Evolutionary conservation across 2,888 invertebrate species (phyloP).

Genomic region (Orthosia incerta): DNA sequence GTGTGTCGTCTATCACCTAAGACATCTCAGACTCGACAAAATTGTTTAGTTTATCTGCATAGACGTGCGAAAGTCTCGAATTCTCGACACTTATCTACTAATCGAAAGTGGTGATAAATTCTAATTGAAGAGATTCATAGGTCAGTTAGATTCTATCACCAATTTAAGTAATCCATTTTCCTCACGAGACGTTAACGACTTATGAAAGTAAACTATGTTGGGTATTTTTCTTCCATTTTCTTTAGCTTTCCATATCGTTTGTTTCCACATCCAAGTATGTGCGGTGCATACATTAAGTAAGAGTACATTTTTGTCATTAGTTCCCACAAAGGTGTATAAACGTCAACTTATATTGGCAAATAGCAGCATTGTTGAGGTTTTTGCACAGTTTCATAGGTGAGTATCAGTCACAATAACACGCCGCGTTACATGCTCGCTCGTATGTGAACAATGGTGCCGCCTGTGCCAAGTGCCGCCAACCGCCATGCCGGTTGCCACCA

Average conservation of each 20-base stretch:
- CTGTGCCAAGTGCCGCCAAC: slow-evolving; percentile 70
- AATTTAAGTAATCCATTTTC: slow-evolving; percentile 28
- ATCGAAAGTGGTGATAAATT: slow-evolving; percentile 42
- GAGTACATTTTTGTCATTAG: slow-evolving; percentile 48
- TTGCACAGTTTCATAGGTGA: slow-evolving; percentile 71
- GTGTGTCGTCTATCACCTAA: slow-evolving; percentile 4
- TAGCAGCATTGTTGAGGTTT: slow-evolving; percentile 82
- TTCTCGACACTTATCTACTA: slow-evolving; percentile 12
- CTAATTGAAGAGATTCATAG: slow-evolving; percentile 32
- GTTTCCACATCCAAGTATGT: slow-evolving; percentile 31
- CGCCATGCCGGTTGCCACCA: neutral
- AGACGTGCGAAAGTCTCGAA: slow-evolving; percentile 8
- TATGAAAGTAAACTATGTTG: slow-evolving; percentile 31
- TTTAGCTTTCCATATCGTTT: slow-evolving; percentile 31
- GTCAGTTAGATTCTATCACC: slow-evolving; percentile 27
- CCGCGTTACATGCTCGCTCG: slow-evolving; percentile 75
- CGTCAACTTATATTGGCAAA: slow-evolving; percentile 76
- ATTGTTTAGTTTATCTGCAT: slow-evolving; percentile 12
- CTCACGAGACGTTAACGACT: slow-evolving; percentile 7
- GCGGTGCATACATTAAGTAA: slow-evolving; percentile 39
- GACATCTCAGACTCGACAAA: slow-evolving; percentile 2
- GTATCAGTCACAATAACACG: slow-evolving; percentile 77
- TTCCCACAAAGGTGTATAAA: slow-evolving; percentile 72
- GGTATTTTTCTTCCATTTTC: slow-evolving; percentile 19
- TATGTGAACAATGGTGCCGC: slow-evolving; percentile 80